Evolutionary conservation across 2,888 invertebrate species (phyloP), one percentile per base, ranked within the genome.

Genomic region (Eupelmus urozonus): DNA sequence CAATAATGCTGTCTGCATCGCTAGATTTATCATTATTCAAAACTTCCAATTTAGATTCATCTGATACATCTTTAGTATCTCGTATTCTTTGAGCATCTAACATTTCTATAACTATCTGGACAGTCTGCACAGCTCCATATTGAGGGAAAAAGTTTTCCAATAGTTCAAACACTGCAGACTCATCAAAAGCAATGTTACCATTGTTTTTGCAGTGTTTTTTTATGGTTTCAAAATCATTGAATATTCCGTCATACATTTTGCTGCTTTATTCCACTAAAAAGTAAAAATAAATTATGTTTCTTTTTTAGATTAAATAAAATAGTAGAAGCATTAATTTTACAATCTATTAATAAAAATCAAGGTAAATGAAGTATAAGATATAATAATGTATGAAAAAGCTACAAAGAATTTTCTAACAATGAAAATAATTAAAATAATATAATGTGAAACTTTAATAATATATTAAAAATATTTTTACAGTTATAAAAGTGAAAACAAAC

Each of bases 101-200:
- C 69, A 76, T 76, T 11, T 77, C 80, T 20, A 80, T 51, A 9
- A 84, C 65, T n/a, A 81, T 69, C 11, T 80, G 60, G 1, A 79
- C 67, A 4, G 81, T 74, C 9, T 67, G n/a, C 1, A 57, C 53
- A 0, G 79, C 34, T 11, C 73, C 80, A 67, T 78, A 27, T 55
- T 23, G 20, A 0, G 72, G 76, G 42, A 59, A 70, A 11, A 78
- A 73, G 25, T 57, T 78, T 49, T 82, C 80, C 20, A 84, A 42
- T 4, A 84, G 65, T 3, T 83, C 82, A 55, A 79, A 80, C 57
- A 83, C 73, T 23, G 76, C 67, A 9, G 65, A 59, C 57, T 81
- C 80, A 18, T 82, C 82, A 40, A 82, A 78, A 7, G 49, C 27
- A 25, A 13, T 63, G 0, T 78, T 63, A 9, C 81, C 81, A 51